Conservation (phyloP, 2,113 vertebrate genomes). For the Marmota monax region DNA sequence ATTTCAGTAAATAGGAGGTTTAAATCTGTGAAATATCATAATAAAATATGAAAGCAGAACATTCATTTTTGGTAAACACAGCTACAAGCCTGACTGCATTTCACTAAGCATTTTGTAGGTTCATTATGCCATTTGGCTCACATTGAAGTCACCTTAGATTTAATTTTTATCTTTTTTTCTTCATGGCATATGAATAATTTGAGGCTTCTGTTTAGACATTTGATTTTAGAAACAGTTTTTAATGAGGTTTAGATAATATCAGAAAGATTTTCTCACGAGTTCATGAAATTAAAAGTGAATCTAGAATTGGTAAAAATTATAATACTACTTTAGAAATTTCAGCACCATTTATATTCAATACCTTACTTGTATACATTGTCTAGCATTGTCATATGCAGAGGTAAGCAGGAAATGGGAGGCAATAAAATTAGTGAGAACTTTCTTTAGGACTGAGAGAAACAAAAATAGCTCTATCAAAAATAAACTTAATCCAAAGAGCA, state of each 20-base stretch:
- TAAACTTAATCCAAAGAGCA: not conserved
- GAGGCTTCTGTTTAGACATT: constrained; percentile 80
- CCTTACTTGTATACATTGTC: not conserved
- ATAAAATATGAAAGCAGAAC: constrained; percentile 86
- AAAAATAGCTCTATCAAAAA: not conserved
- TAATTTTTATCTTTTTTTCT: constrained; percentile 82
- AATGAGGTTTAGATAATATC: constrained; percentile 53
- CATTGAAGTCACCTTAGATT: constrained; percentile 88
- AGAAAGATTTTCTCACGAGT: constrained; percentile 44
- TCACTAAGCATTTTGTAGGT: constrained; percentile 88
- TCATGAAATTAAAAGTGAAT: constrained; percentile 56
- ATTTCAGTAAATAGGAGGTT: constrained; percentile 86
- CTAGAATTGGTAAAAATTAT: constrained; percentile 43
- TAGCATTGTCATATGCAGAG: not conserved
- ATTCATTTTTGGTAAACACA: constrained; percentile 86
- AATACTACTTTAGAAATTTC: not conserved
- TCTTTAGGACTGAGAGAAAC: not conserved
- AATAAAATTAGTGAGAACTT: not conserved
- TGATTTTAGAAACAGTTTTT: constrained; percentile 75
- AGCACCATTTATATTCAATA: not conserved
- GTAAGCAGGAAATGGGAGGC: not conserved
- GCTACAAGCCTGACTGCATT: constrained; percentile 87
- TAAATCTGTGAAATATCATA: constrained; percentile 87
- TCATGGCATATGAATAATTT: constrained; percentile 82
- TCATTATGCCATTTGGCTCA: constrained; percentile 87